A percentile compares a stretch with the other conserved stretches of the same genome.
Evolutionary conservation across 2,888 invertebrate species (phyloP).

Genomic region (Lysandra coridon): DNA sequence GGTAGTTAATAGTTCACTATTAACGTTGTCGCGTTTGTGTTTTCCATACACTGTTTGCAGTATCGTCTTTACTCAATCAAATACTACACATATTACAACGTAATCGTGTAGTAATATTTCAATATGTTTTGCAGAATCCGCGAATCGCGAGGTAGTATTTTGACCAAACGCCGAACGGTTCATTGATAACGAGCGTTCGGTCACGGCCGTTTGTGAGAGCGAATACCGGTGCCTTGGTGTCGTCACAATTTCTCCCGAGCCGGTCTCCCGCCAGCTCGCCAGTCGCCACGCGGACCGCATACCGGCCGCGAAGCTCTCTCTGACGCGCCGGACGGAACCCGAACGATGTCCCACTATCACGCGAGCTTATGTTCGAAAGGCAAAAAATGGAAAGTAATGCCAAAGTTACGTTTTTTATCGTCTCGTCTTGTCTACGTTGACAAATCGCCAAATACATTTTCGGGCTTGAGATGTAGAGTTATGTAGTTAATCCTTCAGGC

Average conservation of each 20-base stretch:
- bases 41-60: background rate
- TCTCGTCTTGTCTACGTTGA: background rate
- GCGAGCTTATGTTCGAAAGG: slow-evolving; percentile 5
- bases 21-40: background rate
- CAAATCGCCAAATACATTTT: background rate
- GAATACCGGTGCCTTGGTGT: slow-evolving; percentile 48
- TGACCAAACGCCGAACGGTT: slow-evolving; percentile 53
- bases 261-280: slow-evolving; percentile 37
- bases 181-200: slow-evolving; percentile 64
- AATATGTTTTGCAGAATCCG: background rate
- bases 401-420: slow-evolving; percentile 15
- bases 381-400: slow-evolving; percentile 30
- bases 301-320: slow-evolving; percentile 53
- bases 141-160: slow-evolving; percentile 24
- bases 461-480: background rate
- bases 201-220: slow-evolving; percentile 61
- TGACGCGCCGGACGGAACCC: slow-evolving; percentile 60
- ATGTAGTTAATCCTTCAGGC: no score
- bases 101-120: no score
- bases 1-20: background rate
- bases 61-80: background rate
- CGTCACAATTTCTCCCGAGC: slow-evolving; percentile 55
- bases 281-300: slow-evolving; percentile 13
- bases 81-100: no score
- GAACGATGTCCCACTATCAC: slow-evolving; percentile 71